Evolutionary conservation across 2,888 invertebrate species (phyloP), one percentile per base, ranked within the genome.

Genomic region (Pseudanteris insignis): DNA sequence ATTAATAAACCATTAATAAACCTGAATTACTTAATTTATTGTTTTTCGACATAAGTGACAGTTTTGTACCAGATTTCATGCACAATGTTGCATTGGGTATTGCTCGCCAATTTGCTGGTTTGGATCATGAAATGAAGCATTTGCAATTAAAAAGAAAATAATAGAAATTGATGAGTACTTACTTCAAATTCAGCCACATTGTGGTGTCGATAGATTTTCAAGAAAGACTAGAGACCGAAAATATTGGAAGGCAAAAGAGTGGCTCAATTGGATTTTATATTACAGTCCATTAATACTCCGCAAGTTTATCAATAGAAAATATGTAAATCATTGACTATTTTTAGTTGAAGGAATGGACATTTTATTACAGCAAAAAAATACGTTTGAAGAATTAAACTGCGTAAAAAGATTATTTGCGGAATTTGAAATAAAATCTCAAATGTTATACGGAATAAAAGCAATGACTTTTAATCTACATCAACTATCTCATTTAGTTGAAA

Each of bases 61-160:
- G 60, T 11, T 65, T 63, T 34, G 51, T 51, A 2, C 62, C 59
- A 0, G 59, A 62, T 43, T 28, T 11, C 9, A 62, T 64, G 64
- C 65, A 65, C 25, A 44, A 36, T 25, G 15, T 50, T 6, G n/a
- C 4, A 25, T 37, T 59, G 12, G 64, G 64, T n/a, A 41, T 58
- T 6, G 55, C 1, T 0, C 46, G 41, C 13, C 41, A 55, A 44
- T 54, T 48, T 41, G 2, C 29, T 47, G 36, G 36, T 37, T 47
- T 28, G 14, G 21, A 6, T 1, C 7, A 9, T 28, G 11, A n/a
- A 36, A 37, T 4, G 29, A 14, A 3, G 14, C 13, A 14, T 33
- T 33, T 14, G 32, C 32, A n/a, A 18, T 47, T 4, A 36, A 29
- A 47, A 11, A 24, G 4, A 29, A 37, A 21, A 36, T 47, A 28